Percentiles rank a stretch among this genome's conserved stretches.
phyloP scores from a whole-genome alignment of 2,113 vertebrate species.

The Lasiurus borealis region DNA sequence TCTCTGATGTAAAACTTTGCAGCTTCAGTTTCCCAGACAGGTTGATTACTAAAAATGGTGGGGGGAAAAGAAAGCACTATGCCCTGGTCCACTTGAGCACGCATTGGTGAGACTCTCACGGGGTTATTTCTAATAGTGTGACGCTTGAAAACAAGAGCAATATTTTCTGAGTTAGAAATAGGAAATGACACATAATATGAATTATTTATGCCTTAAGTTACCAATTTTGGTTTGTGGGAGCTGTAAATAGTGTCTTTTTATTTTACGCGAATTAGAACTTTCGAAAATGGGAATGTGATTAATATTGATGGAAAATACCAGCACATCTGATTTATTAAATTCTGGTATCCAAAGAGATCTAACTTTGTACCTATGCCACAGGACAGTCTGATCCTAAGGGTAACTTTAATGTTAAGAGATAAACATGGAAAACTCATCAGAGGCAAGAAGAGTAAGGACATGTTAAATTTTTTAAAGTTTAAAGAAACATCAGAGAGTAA shows the following conservation, averaged over 20 bases:
- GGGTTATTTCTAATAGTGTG: constrained; percentile 23
- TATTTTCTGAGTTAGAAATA: constrained; percentile 65
- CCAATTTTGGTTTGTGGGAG: neutral
- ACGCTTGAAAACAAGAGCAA: neutral
- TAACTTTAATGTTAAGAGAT: neutral
- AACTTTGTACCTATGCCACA: neutral
- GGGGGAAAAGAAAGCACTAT: neutral
- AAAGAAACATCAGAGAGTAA: neutral
- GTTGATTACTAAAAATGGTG: constrained; percentile 43
- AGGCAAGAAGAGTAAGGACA: neutral
- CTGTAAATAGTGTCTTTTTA: neutral
- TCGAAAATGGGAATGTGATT: neutral
- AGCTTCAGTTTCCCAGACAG: constrained; percentile 59
- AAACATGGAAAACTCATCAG: neutral
- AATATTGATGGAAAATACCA: neutral
- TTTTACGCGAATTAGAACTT: neutral
- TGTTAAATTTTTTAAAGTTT: constrained; percentile 8
- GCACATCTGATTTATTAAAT: neutral
- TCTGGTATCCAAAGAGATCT: neutral
- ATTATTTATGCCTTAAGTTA: constrained; percentile 4
- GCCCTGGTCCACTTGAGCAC: neutral
- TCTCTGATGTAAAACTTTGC: constrained; percentile 65
- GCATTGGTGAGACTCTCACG: neutral
- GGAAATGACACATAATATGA: constrained; percentile 48
- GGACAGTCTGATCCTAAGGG: neutral